Percentiles rank a stretch among this genome's conserved stretches.
These are phyloP conservation scores for Pheucticus melanocephalus DNA, from an alignment of 2,113 vertebrate species.

Conservation along the genomic window DNA sequence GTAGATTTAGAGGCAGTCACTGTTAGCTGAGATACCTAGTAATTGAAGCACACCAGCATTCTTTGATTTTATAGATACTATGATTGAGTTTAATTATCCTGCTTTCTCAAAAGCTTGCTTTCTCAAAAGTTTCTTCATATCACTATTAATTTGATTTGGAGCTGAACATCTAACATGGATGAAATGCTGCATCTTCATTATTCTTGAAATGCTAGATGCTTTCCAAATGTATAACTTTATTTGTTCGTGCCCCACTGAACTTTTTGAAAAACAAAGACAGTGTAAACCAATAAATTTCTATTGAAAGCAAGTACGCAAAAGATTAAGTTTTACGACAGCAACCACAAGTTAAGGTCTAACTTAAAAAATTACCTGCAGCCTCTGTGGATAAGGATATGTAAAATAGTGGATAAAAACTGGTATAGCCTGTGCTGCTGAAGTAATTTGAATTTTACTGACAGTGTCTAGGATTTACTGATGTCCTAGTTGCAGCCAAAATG, in stretches of 20 bases:
- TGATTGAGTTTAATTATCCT: neutral
- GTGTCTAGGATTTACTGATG: neutral
- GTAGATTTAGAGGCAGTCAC: neutral
- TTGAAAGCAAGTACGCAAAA: neutral
- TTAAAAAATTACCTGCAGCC: neutral
- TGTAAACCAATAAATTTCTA: neutral
- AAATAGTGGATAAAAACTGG: neutral
- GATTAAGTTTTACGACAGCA: neutral
- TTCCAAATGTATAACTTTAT: neutral
- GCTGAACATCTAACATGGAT: neutral
- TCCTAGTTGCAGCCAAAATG: neutral
- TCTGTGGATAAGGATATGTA: neutral
- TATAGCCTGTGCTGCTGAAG: neutral
- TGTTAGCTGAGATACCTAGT: neutral
- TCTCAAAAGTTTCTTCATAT: neutral
- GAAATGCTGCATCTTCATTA: neutral
- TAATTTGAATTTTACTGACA: neutral
- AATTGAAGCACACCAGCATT: neutral
- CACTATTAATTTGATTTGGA: neutral
- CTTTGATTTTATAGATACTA: neutral
- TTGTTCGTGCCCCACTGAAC: neutral
- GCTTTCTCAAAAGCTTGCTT: neutral
- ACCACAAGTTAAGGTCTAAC: neutral
- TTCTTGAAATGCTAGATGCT: neutral
- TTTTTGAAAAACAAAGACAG: neutral